Percentiles rank a stretch among this genome's conserved stretches.
Conservation (phyloP, 1,140 invertebrate species). For the Lepidurus couesii region DNA sequence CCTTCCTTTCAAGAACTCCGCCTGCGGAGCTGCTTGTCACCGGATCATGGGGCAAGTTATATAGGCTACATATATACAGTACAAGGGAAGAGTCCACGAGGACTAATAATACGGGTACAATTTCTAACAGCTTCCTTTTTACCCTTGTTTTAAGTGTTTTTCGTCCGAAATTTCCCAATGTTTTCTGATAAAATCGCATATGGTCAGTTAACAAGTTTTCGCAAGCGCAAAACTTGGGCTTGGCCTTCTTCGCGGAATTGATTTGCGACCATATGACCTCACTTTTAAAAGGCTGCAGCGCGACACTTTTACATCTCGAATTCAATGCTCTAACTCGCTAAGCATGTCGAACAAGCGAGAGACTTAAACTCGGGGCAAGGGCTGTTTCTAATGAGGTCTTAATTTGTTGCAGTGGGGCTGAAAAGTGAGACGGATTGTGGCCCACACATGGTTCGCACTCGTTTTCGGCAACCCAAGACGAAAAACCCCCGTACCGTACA, state of each 20-base stretch:
- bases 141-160: no score
- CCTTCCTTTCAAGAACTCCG: background rate
- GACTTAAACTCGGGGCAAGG: background rate
- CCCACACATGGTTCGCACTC: constrained; percentile 20
- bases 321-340: background rate
- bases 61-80: no score
- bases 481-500: background rate
- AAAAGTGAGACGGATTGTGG: constrained; percentile 21
- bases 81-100: no score
- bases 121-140: no score
- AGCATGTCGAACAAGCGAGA: background rate
- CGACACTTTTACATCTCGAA: constrained; percentile 15
- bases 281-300: background rate
- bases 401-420: constrained; percentile 21
- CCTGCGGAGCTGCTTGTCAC: no score
- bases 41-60: no score
- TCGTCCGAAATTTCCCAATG: no score
- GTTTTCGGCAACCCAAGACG: constrained; percentile 13
- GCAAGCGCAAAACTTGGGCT: background rate
- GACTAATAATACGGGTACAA: no score
- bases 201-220: background rate
- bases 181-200: background rate
- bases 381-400: constrained; percentile 22
- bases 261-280: background rate
- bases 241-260: background rate